Base-by-base conservation (phyloP, 2,797 vertebrate species). In the Austrolebias charrua region DNA sequence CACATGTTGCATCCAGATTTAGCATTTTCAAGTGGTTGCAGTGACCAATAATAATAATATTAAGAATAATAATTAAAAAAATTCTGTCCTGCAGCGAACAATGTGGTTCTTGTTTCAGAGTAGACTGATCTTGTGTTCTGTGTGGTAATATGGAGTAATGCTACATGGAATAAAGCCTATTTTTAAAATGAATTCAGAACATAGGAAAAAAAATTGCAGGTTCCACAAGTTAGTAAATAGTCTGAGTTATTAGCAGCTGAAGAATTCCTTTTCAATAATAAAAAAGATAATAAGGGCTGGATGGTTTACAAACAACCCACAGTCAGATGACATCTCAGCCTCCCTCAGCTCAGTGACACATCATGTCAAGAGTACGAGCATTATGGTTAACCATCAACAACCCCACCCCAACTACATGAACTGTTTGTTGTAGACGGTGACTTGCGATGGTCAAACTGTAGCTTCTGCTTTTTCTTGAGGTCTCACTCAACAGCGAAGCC, bases 401-500 rank as follows among this genome's bases (percentile, higher is more conserved):
- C 52, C 6, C 59, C 16, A 42, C 59, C 53, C 48, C n/a, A 1
- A 68, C 71, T 31, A 60, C 60, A 48, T 48, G 60, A 50, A 57
- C 3, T 55, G 75, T 52, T 69, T 24, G 24, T 55, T 62, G 49
- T 49, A 43, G 52, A 45, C n/a, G 40, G 73, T 35, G 67, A 54
- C 43, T 68, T 35, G 29, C 58, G 13, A 4, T 16, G 66, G 77
- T 55, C 55, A 5, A 74, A 62, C 63, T 5, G 66, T 38, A 50
- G 73, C 61, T 80, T 71, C 72, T 45, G 55, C 76, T 67, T 44
- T 55, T 60, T 15, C 50, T 5, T 2, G 62, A 71, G 59, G 68
- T 46, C 42, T 97, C 94, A 98, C 89, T 98, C 96, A 79, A 99
- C 96, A 64, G 96, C 96, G 58, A 98, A 98, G 81, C 96, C 97